Evolutionary conservation across 2,113 vertebrate species (phyloP), one percentile per base, ranked within the genome.

Genomic region (Crypturellus undulatus): DNA sequence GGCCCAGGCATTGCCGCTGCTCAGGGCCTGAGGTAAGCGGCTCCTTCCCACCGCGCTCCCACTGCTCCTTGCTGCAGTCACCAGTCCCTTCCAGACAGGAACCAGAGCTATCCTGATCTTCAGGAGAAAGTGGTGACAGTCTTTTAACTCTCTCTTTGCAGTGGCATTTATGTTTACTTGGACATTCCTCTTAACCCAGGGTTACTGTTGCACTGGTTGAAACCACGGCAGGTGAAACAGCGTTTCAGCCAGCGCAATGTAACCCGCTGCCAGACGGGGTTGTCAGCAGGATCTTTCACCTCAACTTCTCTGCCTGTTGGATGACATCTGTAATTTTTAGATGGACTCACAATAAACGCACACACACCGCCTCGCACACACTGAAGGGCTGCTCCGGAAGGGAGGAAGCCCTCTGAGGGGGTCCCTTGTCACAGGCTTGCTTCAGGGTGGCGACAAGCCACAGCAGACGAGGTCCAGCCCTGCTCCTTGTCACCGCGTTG

Each of bases 381-480:
- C 56, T 83, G 51, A 56, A 91, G 56, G 65, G 79, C 34, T 71
- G 70, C 16, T 84, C 76, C 88, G 76, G 43, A 95, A 89, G 58
- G 79, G 65, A 77, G 85, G 51, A 90, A 94, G 69, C 90, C 88
- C 95, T 85, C 95, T 94, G 87, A 85, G 93, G 93, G 83, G 51
- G 58, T 90, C 56, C 70, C 86, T 79, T 94, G 86, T 90, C 94
- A 90, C 32, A 64, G 80, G 73, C 71, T 88, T 82, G 71, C 90
- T 88, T 58, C 58, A 89, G 47, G 54, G 72, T 80, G 83, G 93
- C 60, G 60, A 89, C 83, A 92, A 92, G 47, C 75, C 86, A 45
- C 26, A 90, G 77, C 93, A 96, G 88, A 79, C 90, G 73, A 92
- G 69, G 88, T 77, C 70, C 77, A 52, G 79, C 84, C 94, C 59